Base-by-base conservation (phyloP, 2,888 invertebrate species). In the Calameuta pallipes region DNA sequence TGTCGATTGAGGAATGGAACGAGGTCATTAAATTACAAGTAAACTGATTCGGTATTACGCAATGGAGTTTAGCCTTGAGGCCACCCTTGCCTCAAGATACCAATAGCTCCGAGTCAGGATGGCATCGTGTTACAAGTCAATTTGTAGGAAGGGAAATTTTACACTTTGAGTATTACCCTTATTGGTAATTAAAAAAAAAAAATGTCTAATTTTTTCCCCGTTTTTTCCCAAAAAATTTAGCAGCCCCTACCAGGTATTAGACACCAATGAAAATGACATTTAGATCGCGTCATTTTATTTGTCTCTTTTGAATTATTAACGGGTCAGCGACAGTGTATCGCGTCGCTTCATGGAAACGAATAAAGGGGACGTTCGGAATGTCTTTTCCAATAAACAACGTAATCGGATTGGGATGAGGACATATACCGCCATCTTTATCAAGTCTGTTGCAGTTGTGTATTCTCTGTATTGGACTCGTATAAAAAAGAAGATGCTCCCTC, bases 371-470 rank as follows among this genome's bases (percentile, higher is more conserved):
- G 68, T 71, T n/a, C 71, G 31, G 33, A 71, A 71, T 13, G 56
- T 56, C n/a, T 75, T 75, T 78, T 74, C 70, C 70, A 73, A 76
- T 31, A 76, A 74, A 78, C 69, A 79, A 80, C 77, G 76, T 82
- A 82, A 82, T 82, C 81, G 81, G 82, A 81, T 82, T 80, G 78
- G 77, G 73, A 77, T 76, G 68, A 75, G 76, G 75, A 70, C 71
- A 76, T 76, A 75, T 79, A 75, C 78, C 76, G 23, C 4, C 76
- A 37, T 56, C 73, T 70, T 33, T 78, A 79, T 79, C 56, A 77
- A 75, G 69, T 76, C 77, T 33, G 70, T 36, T 70, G 69, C 77
- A 78, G 68, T 31, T 68, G 34, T 23, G 30, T 31, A n/a, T 35
- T n/a, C 13, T 23, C 56, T 13, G 33, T 56, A 73, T 41, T 15